Evolutionary conservation across 2,888 invertebrate genomes (phyloP).

Genomic region (Gnatocerus cornutus): DNA sequence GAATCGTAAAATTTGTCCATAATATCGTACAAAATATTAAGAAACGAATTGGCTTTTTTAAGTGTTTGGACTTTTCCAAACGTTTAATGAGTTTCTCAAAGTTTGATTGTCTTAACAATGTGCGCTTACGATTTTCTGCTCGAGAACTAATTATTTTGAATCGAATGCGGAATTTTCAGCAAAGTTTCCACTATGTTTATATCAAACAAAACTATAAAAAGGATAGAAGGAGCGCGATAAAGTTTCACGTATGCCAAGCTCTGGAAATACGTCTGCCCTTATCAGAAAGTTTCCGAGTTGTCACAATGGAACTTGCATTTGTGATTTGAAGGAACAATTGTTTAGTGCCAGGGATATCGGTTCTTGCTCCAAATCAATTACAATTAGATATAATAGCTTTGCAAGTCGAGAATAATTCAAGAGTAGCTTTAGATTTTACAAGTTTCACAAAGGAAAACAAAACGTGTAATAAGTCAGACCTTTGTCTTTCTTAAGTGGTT

Average conservation of each 20-base stretch:
- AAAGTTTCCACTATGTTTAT: not conserved
- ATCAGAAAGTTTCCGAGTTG: constrained; percentile 63
- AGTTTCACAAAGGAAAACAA: constrained; percentile 49
- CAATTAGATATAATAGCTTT: constrained; percentile 56
- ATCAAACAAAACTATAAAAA: not conserved
- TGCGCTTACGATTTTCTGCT: not conserved
- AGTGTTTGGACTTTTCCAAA: constrained; percentile 38
- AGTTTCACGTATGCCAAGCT: constrained; percentile 49
- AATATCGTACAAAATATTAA: constrained; percentile 31
- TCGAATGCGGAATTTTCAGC: not conserved
- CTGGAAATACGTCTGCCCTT: constrained; percentile 56
- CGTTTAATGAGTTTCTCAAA: constrained; percentile 36
- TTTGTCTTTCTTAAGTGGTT: constrained; percentile 51
- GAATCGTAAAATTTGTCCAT: constrained; percentile 10
- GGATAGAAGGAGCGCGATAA: not conserved
- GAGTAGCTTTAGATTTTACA: constrained; percentile 36
- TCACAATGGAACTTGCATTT: constrained; percentile 59
- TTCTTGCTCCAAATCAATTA: constrained; percentile 57
- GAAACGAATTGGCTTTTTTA: constrained; percentile 35
- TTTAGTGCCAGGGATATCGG: constrained; percentile 52
- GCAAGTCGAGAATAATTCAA: constrained; percentile 50
- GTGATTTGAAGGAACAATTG: constrained; percentile 55
- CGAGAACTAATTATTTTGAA: constrained; percentile 3
- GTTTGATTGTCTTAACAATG: constrained; percentile 24
- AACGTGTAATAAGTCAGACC: constrained; percentile 49